These are phyloP conservation scores for Fissipunctia ypsillon DNA, from an alignment of 2,888 invertebrate species.

Conservation along the genomic window DNA sequence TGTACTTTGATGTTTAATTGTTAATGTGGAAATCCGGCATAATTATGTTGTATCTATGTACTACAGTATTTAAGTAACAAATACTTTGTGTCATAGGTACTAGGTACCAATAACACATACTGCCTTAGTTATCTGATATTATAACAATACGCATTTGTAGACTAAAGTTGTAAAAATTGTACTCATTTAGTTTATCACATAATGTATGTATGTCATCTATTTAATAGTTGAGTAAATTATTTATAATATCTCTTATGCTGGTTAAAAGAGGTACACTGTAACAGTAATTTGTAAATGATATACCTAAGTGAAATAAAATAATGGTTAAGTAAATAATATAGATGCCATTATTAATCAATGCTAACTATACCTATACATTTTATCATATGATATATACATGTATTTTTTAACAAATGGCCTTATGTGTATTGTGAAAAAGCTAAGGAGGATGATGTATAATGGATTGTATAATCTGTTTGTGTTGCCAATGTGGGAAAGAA, in stretches of 20 bases:
- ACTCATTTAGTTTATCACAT: slow-evolving; percentile 51
- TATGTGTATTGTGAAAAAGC: slow-evolving; percentile 75
- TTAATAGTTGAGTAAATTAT: slow-evolving; percentile 70
- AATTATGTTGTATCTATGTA: slow-evolving; percentile 48
- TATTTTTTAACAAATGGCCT: slow-evolving; percentile 76
- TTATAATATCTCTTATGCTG: slow-evolving; percentile 82
- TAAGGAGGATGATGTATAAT: slow-evolving; percentile 68
- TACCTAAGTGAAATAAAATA: slow-evolving; percentile 54
- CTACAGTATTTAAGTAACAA: slow-evolving; percentile 47
- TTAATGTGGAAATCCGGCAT: slow-evolving; percentile 53
- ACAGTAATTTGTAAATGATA: slow-evolving; percentile 85
- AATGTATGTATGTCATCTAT: slow-evolving; percentile 51
- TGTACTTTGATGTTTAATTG: slow-evolving; percentile 80
- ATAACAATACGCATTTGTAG: slow-evolving; percentile 65
- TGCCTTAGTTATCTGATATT: slow-evolving; percentile 76
- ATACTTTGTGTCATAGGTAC: slow-evolving; percentile 48
- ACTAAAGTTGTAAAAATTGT: slow-evolving; percentile 69
- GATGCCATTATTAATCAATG: slow-evolving; percentile 62
- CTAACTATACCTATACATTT: slow-evolving; percentile 56
- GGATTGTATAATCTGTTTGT: slow-evolving; percentile 67
- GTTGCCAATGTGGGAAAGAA: slow-evolving; percentile 76
- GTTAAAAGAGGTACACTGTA: slow-evolving; percentile 89
- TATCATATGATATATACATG: slow-evolving; percentile 61
- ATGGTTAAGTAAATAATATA: slow-evolving; percentile 60
- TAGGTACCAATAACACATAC: slow-evolving; percentile 68